Base-by-base conservation (phyloP, 2,113 vertebrate genomes). In the Ptychochromis oligacanthus region DNA sequence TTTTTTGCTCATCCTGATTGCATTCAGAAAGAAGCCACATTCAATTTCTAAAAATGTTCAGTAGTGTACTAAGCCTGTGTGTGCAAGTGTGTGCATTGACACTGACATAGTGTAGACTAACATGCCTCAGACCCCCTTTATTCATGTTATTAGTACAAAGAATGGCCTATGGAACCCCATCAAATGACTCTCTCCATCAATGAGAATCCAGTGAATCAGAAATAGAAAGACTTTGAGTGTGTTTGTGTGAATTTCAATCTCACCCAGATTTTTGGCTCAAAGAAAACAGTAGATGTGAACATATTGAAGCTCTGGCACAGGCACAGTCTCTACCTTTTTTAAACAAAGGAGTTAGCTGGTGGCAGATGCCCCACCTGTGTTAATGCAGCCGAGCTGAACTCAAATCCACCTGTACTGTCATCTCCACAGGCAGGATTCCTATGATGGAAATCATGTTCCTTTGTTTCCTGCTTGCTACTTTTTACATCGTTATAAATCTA, bases 401-500 rank as follows among this genome's bases (percentile, higher is more conserved):
- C 62, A 72, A 79, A 82, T 85, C 79, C n/a, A 67, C 62, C 57
- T 52, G 31, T 61, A 38, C 56, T 61, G 80, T 85, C 77, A 77
- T n/a, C 58, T 83, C 52, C 46, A 62, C 38, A 70, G 85, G 78
- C 74, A 61, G 57, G 82, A 78, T 75, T 70, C 49, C 20, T 59
- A 15, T 70, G 86, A 80, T 86, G 59, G 77, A 77, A 85, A 72
- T 85, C 74, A 55, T 74, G 49, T 57, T 80, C 55, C 7, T 15
- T 65, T 11, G 40, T 62, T 86, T 88, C 62, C 61, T 46, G 46
- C 74, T 65, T 28, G 56, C 26, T 81, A 59, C 84, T 62, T 36
- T 90, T 84, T 90, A 90, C 91, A 92, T 80, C 75, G 12, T 74
- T 79, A 75, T 88, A 75, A 90, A 91, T 85, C 28, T 24, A 86